These are phyloP conservation scores for Arrhamphus sclerolepis DNA, from an alignment of 2,797 vertebrate genomes.

Conservation along the genomic window DNA sequence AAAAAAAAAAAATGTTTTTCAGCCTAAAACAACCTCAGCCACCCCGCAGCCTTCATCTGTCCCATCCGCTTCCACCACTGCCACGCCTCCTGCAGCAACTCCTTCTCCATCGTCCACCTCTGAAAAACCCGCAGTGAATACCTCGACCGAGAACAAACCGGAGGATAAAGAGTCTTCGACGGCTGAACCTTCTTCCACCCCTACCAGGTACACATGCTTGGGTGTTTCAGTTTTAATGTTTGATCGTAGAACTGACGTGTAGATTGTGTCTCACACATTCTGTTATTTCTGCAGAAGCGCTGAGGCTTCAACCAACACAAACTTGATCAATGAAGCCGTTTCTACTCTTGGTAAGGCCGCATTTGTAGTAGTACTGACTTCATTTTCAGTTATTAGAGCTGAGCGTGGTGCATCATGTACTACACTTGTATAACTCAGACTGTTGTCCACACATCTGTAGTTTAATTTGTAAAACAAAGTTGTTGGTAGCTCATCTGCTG, in stretches of 20 bases:
- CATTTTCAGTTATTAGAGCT: too few relatives aligned
- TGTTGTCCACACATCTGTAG: too few relatives aligned
- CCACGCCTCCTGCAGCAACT: constrained; percentile 61
- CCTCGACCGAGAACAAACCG: constrained; percentile 78
- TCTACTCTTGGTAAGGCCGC: constrained; percentile 89
- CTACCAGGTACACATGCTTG: constrained; percentile 50
- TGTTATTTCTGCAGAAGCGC: constrained; percentile 80
- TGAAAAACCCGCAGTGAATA: constrained; percentile 72
- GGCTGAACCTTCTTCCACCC: constrained; percentile 64
- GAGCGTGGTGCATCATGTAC: too few relatives aligned
- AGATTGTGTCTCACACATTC: constrained; percentile 8
- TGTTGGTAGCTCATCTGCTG: too few relatives aligned
- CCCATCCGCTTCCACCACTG: constrained; percentile 61
- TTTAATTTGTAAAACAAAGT: too few relatives aligned
- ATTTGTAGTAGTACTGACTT: background rate
- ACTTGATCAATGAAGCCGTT: constrained; percentile 94
- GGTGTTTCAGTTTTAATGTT: constrained; percentile 15
- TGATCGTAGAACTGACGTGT: background rate
- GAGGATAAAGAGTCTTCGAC: constrained; percentile 75
- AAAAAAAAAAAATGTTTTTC: background rate
- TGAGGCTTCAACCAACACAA: constrained; percentile 84
- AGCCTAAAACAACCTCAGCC: constrained; percentile 87
- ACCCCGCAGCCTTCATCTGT: constrained; percentile 50
- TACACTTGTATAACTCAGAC: too few relatives aligned
- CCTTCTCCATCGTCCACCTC: constrained; percentile 67